Conservation (phyloP, 2,113 vertebrate genomes). For the Heterocephalus glaber region DNA sequence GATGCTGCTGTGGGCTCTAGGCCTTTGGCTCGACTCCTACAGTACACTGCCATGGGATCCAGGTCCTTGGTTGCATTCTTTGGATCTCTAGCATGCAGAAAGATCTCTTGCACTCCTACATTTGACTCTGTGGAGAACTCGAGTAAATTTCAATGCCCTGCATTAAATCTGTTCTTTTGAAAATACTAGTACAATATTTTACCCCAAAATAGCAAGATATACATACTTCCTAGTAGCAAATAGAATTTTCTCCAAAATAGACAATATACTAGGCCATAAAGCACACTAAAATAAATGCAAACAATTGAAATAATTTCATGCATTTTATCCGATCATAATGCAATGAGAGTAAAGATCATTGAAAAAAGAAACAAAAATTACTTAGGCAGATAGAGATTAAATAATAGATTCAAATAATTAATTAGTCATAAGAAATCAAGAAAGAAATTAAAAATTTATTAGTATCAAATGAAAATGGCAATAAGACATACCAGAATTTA, state of each 20-base stretch:
- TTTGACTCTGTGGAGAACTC: neutral
- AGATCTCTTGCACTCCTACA: neutral
- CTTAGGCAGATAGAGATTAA: neutral
- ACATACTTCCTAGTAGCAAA: neutral
- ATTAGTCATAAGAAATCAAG: neutral
- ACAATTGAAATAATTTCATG: neutral
- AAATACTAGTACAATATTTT: neutral
- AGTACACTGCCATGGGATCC: neutral
- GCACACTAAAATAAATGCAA: neutral
- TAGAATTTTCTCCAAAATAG: neutral
- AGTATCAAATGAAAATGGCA: neutral
- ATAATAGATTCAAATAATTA: neutral
- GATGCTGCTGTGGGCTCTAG: neutral
- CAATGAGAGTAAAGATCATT: neutral
- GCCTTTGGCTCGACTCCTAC: neutral
- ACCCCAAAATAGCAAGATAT: neutral
- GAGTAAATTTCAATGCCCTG: neutral
- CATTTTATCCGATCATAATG: neutral
- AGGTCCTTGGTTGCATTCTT: neutral
- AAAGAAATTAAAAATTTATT: neutral
- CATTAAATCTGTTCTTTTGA: neutral
- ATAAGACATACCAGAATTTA: neutral
- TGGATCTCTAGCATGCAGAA: neutral
- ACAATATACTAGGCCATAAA: neutral
- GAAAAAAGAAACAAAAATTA: neutral